Conservation (phyloP, 1,140 invertebrate genomes). For the Hetaerina americana region DNA sequence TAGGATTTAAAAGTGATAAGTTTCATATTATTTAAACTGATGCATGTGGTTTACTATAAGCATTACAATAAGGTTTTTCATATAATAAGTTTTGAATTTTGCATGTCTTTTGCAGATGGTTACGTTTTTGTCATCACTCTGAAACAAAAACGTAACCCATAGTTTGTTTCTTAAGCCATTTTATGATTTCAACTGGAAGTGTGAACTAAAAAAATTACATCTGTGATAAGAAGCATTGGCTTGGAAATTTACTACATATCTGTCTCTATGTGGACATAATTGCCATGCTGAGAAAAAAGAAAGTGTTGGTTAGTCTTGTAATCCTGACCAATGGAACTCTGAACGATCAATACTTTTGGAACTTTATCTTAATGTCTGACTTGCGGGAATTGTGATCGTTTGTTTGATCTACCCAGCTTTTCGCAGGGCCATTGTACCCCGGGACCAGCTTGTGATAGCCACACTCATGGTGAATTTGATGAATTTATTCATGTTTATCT, state of each 20-base stretch:
- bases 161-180: neutral
- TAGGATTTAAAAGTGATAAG: slow-evolving; percentile 9
- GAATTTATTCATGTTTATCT: slow-evolving; percentile 31
- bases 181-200: neutral
- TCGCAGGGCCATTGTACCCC: neutral
- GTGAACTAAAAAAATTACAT: neutral
- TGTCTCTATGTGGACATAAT: neutral
- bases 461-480: slow-evolving; percentile 20
- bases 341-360: neutral
- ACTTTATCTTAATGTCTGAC: neutral
- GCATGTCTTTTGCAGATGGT: neutral
- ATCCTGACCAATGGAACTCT: neutral
- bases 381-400: neutral
- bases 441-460: neutral
- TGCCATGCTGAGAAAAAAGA: neutral
- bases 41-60: slow-evolving; percentile 11
- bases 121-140: neutral
- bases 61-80: slow-evolving; percentile 7
- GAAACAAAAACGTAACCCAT: neutral
- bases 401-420: neutral
- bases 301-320: neutral
- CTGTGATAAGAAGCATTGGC: neutral
- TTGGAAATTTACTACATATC: neutral
- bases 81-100: slow-evolving; percentile 1
- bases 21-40: slow-evolving; percentile 9